Evolutionary conservation across 2,797 vertebrate genomes (phyloP).

Genomic region (Prionace glauca): DNA sequence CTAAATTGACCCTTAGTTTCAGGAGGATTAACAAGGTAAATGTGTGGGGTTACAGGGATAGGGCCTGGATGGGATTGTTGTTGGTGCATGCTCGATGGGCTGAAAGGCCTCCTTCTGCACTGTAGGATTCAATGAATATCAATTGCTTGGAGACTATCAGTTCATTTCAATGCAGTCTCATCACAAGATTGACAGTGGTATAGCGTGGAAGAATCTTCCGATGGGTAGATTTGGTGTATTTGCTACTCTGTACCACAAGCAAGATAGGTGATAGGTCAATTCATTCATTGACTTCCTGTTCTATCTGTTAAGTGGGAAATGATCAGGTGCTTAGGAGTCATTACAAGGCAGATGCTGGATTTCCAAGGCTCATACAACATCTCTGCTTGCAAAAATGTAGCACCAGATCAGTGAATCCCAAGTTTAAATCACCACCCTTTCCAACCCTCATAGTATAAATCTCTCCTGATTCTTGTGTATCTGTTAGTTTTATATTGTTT

Average conservation of each 20-base stretch:
- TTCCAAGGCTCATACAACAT: conserved; percentile 21
- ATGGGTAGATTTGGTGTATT: background rate
- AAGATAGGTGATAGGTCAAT: background rate
- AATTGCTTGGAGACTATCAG: background rate
- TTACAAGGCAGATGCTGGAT: background rate
- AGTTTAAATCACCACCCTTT: background rate
- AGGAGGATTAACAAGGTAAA: too few relatives aligned
- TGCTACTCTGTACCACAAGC: background rate
- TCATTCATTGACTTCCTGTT: conserved; percentile 7
- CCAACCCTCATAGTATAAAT: too few relatives aligned
- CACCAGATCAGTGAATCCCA: background rate
- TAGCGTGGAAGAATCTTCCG: background rate
- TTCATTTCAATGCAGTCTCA: background rate
- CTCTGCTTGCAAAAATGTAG: background rate
- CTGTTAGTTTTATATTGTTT: background rate
- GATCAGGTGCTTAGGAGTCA: background rate
- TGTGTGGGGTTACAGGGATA: too few relatives aligned
- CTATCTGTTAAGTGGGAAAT: background rate
- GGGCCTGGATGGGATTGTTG: too few relatives aligned
- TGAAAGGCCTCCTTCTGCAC: too few relatives aligned
- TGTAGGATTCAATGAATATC: background rate
- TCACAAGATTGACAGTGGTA: background rate
- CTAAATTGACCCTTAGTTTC: too few relatives aligned
- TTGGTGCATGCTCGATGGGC: too few relatives aligned
- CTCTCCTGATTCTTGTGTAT: background rate